These are phyloP conservation scores for Celastrina argiolus DNA, from an alignment of 2,888 invertebrate species.

Conservation along the genomic window DNA sequence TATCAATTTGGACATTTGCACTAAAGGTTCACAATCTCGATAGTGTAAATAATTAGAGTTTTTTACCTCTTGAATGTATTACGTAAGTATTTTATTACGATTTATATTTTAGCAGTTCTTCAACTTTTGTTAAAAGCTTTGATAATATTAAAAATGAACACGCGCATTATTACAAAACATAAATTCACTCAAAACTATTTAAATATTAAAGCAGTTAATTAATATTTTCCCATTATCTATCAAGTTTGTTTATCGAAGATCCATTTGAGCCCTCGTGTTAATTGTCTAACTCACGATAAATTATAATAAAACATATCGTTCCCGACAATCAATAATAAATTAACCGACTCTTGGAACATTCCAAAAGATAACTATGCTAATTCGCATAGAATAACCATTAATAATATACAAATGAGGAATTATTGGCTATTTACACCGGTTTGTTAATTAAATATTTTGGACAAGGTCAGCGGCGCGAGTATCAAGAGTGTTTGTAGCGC, in stretches of 20 bases:
- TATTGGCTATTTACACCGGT: constrained; percentile 30
- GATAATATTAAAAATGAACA: background rate
- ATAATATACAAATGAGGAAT: background rate
- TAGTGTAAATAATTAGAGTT: no score
- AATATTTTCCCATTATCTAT: background rate
- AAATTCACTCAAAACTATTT: background rate
- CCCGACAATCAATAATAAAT: constrained; percentile 1
- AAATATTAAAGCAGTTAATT: background rate
- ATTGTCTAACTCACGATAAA: background rate
- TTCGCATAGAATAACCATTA: constrained; percentile 7
- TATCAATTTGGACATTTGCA: no score
- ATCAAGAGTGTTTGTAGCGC: constrained; percentile 51
- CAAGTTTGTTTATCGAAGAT: background rate
- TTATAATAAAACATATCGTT: background rate
- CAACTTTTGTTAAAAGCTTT: background rate
- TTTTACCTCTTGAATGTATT: no score
- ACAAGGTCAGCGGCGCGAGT: constrained; percentile 38
- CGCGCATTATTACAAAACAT: background rate
- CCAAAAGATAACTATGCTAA: background rate
- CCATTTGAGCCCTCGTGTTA: constrained; percentile 2
- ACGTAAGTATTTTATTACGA: background rate
- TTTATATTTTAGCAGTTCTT: background rate
- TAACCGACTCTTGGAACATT: background rate
- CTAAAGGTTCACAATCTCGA: no score
- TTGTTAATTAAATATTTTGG: constrained; percentile 26